Conservation (phyloP, 2,888 invertebrate genomes). For the Synanthedon vespiformis region DNA sequence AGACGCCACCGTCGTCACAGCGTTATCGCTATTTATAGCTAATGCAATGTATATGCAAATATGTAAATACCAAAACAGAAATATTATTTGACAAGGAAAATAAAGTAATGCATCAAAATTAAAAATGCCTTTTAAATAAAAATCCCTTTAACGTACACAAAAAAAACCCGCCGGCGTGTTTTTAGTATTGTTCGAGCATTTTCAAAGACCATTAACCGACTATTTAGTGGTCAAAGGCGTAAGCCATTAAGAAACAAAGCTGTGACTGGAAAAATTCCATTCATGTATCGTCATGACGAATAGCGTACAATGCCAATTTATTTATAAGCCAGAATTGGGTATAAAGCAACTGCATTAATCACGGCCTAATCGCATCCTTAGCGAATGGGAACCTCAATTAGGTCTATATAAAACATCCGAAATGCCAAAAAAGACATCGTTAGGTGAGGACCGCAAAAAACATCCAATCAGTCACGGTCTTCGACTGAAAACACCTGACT, state of each 20-base stretch:
- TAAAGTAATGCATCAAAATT: too few species aligned
- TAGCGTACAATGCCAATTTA: conserved; percentile 11
- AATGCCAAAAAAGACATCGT: conserved; percentile 38
- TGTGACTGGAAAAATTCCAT: conserved; percentile 14
- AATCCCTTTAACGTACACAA: too few species aligned
- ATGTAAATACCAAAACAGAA: too few species aligned
- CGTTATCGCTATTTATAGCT: too few species aligned
- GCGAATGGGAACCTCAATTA: conserved; percentile 63
- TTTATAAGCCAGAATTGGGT: not conserved
- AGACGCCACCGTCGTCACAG: too few species aligned
- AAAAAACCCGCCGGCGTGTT: not conserved
- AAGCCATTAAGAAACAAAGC: not conserved
- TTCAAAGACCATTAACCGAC: not conserved
- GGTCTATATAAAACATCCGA: conserved; percentile 49
- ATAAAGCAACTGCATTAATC: conserved; percentile 39
- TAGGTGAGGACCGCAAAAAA: not conserved
- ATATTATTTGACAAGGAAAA: too few species aligned
- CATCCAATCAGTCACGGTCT: not conserved
- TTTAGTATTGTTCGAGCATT: not conserved
- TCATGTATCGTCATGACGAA: conserved; percentile 39
- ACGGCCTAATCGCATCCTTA: conserved; percentile 63
- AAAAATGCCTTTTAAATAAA: too few species aligned
- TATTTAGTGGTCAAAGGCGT: not conserved
- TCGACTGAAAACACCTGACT: not conserved
- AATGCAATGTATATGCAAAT: too few species aligned